Evolutionary conservation across 2,797 vertebrate genomes (phyloP), one percentile per base, ranked within the genome.

Genomic region (Danio aesculapii): DNA sequence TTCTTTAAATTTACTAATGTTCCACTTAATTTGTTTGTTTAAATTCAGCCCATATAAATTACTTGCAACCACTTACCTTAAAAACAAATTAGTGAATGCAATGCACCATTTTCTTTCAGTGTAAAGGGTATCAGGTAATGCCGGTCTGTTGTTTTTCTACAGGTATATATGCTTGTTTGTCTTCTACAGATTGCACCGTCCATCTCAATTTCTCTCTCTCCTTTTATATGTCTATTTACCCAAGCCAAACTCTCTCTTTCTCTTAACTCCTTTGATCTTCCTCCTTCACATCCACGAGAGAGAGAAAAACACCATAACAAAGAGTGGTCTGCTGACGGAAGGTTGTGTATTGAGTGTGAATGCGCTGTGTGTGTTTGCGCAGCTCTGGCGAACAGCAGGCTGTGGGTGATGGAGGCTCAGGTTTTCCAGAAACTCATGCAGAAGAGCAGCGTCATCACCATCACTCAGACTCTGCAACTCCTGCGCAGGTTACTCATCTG

Each of bases 371-470:
- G 57, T 83, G 62, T 84, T 70, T 85, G 81, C 61, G 84, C 83
- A 95, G 94, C 94, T 6, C 88, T 91, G 82, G 88, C 17, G 43
- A 90, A 94, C 85, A 91, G 92, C 90, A 93, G 90, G 87, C 88
- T 95, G 80, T 95, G 94, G 94, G 92, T 92, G 80, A 90, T 95
- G 50, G 94, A 95, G 78, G 89, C 90, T 78, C 90, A 87, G 87
- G 89, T 87, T 78, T 95, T 93, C 90, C 93, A 93, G 87, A 88
- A 87, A 21, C 75, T 86, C 77, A 91, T 94, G 72, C 91, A 90
- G 88, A 91, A 91, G 82, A 90, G 81, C 0, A 88, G 88, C 17
- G 88, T 93, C 62, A 85, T 84, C 71, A 86, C 84, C 74, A 89
- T 91, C 43, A 88, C 90, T 41, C 91, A 87, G 77, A 88, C 90